Evolutionary conservation across 2,113 vertebrate genomes (phyloP).

Genomic region (Tiliqua scincoides): DNA sequence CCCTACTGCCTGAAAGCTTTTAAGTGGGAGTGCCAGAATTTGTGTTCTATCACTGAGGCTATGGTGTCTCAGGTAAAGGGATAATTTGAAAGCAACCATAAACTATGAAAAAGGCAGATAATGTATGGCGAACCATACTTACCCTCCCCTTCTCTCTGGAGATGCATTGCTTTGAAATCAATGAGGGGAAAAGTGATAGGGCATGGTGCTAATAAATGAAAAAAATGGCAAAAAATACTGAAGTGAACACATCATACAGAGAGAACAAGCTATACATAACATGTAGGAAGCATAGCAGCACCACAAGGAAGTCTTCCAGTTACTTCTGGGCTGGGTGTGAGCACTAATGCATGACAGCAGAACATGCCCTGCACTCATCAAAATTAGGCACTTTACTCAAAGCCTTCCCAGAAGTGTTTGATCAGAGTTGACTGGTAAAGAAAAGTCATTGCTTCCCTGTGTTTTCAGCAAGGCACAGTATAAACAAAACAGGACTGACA

Average conservation of each 20-base stretch:
- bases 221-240: constrained; percentile 87
- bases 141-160: constrained; percentile 96
- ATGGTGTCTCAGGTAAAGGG: constrained; percentile 73
- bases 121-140: constrained; percentile 84
- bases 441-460: constrained; percentile 64
- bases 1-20: neutral
- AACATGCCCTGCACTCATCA: constrained; percentile 55
- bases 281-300: constrained; percentile 79
- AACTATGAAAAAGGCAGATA: constrained; percentile 75
- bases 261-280: constrained; percentile 85
- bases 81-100: constrained; percentile 77
- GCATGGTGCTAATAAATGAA: constrained; percentile 91
- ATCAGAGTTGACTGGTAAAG: constrained; percentile 56
- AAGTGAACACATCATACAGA: constrained; percentile 85
- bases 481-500: constrained; percentile 22
- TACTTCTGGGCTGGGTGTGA: constrained; percentile 56
- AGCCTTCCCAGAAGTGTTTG: constrained; percentile 63
- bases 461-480: constrained; percentile 26
- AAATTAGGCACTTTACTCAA: constrained; percentile 28
- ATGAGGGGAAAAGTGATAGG: constrained; percentile 94
- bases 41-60: neutral
- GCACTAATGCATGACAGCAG: constrained; percentile 41
- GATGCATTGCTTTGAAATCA: constrained; percentile 99
- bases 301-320: constrained; percentile 67
- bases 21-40: neutral